Evolutionary conservation across 2,888 invertebrate genomes (phyloP), one percentile per base, ranked within the genome.

Genomic region (Sphaeridia pumilis): DNA sequence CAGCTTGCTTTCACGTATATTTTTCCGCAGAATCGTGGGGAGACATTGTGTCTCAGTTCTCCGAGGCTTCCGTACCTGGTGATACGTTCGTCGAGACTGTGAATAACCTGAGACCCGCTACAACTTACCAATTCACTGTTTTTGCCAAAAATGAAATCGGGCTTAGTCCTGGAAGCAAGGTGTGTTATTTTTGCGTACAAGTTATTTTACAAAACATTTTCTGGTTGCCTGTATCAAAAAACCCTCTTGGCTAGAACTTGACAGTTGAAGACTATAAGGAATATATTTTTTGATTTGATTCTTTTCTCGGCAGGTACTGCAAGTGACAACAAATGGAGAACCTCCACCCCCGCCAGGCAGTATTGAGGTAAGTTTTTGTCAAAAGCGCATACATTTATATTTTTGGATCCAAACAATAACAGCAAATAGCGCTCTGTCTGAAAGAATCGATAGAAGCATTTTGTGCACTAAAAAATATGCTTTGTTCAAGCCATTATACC

Each of bases 111-210:
- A 66, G 67, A 21, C 74, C 74, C 2, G 68, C 71, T 2, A 71
- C 69, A 45, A 58, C 66, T 12, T 74, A 73, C 61, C 66, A 70
- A 41, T 66, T 74, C 35, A 59, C 70, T 25, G 67, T 74, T 4
- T 63, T 69, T 45, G 73, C 73, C 4, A 69, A 70, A 49, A 75
- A 75, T 62, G 67, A 70, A 35, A 67, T 75, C 7, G 74, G 74
- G 2, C 66, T 68, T 38, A 71, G 74, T 54, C 65, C 67, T 38
- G 67, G 70, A 0, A 72, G 73, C 60, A 68, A 68, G 54, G 66
- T 65, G 41, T 59, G 56, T 55, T 17, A 34, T 31, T n/a, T n/a
- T n/a, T n/a, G n/a, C n/a, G n/a, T n/a, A n/a, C n/a, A 5, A 4
- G 2, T 43, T 2, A 43, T 22, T 36, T 21, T 51, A 22, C 24